A percentile compares a stretch with the other conserved stretches of the same genome.
phyloP scores from a whole-genome alignment of 2,888 invertebrate genomes.

The Branchipolynoe longqiensis region DNA sequence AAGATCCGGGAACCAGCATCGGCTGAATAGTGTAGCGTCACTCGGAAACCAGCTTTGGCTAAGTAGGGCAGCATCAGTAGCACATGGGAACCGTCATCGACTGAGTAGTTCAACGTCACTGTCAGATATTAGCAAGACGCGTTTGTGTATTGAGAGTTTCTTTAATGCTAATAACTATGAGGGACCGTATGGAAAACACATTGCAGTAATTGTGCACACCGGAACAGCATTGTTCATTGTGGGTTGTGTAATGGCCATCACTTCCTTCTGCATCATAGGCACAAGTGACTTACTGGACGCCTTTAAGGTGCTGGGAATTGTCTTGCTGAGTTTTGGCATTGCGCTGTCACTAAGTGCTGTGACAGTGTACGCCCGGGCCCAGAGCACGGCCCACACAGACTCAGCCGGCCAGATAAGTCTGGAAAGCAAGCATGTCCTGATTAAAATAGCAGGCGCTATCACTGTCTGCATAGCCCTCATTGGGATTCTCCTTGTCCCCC shows the following conservation, averaged over 20 bases:
- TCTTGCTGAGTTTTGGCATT: neutral
- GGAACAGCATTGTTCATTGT: neutral
- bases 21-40: too few species aligned
- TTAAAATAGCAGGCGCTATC: neutral
- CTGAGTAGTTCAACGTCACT: too few species aligned
- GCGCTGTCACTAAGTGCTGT: neutral
- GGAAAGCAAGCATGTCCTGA: neutral
- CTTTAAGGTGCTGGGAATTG: neutral
- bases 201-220: slow-evolving; percentile 4
- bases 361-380: slow-evolving; percentile 7
- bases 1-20: too few species aligned
- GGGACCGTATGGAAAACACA: slow-evolving; percentile 33
- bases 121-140: too few species aligned
- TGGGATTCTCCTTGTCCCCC: neutral
- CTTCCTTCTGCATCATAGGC: neutral
- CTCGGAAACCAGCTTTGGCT: too few species aligned
- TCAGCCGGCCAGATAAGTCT: neutral
- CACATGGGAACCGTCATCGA: too few species aligned
- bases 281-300: neutral
- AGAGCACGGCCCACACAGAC: neutral
- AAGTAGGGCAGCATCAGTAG: too few species aligned
- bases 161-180: slow-evolving; percentile 27
- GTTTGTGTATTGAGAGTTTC: slow-evolving; percentile 15
- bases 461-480: neutral
- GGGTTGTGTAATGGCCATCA: neutral